Conservation (phyloP, 2,888 invertebrate genomes). For the Eumerus sabulonum region DNA sequence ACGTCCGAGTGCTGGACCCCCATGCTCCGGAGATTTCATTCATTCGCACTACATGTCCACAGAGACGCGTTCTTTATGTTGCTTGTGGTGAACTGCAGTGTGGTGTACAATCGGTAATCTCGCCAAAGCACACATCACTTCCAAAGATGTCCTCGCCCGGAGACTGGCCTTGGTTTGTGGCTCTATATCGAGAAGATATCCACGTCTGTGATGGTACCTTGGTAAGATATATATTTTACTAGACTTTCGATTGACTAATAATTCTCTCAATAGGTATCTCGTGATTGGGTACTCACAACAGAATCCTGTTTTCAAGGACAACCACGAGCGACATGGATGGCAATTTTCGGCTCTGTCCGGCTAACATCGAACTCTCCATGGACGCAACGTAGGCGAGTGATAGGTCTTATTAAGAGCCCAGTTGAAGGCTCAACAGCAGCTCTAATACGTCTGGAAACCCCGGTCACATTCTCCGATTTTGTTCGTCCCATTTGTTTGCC, state of each 20-base stretch:
- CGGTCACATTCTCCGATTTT: slow-evolving; percentile 88
- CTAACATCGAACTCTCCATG: slow-evolving; percentile 90
- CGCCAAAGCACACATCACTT: slow-evolving; percentile 78
- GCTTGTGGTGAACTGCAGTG: slow-evolving; percentile 88
- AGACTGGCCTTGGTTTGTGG: slow-evolving; percentile 96
- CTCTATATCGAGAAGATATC: slow-evolving; percentile 89
- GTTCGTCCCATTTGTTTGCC: slow-evolving; percentile 90
- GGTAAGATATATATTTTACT: slow-evolving; percentile 75
- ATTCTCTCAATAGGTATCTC: slow-evolving; percentile 79
- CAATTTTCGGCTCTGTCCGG: slow-evolving; percentile 87
- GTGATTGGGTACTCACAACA: slow-evolving; percentile 91
- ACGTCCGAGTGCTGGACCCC: slow-evolving; percentile 91
- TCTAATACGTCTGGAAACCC: slow-evolving; percentile 87
- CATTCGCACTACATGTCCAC: slow-evolving; percentile 86
- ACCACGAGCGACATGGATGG: slow-evolving; percentile 92
- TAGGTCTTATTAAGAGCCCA: slow-evolving; percentile 93
- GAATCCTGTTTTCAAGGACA: slow-evolving; percentile 94
- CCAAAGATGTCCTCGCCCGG: slow-evolving; percentile 88
- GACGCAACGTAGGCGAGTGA: slow-evolving; percentile 90
- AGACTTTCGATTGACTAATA: neutral
- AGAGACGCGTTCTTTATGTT: slow-evolving; percentile 88
- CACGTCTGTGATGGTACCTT: slow-evolving; percentile 94
- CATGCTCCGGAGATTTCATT: slow-evolving; percentile 90
- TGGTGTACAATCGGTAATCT: slow-evolving; percentile 83
- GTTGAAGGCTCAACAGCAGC: slow-evolving; percentile 93